Conservation (phyloP, 2,113 vertebrate species). For the Entelurus aequoreus region DNA sequence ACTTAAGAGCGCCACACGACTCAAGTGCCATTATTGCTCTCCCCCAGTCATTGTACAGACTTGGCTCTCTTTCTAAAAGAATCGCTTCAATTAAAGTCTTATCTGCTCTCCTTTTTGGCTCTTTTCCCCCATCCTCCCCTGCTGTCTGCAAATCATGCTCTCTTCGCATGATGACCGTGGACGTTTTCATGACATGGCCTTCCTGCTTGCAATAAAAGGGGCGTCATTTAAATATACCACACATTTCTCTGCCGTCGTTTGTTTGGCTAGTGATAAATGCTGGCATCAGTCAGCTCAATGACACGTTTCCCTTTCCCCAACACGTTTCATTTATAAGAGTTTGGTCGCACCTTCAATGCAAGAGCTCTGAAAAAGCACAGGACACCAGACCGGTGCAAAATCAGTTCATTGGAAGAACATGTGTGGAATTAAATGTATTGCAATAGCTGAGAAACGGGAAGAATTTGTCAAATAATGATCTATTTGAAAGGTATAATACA, state of each 20-base stretch:
- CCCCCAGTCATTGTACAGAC: slow-evolving; percentile 29
- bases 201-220: slow-evolving; percentile 48
- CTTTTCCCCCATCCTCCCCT: slow-evolving; percentile 3
- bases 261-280: not conserved
- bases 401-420: too few relatives aligned
- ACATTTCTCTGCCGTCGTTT: not conserved
- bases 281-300: too few relatives aligned
- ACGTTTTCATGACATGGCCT: slow-evolving; percentile 25
- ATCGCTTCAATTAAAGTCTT: slow-evolving; percentile 30
- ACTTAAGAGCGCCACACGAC: not conserved
- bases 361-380: too few relatives aligned
- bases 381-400: too few relatives aligned
- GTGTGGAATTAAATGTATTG: too few relatives aligned
- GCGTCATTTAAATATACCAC: slow-evolving; percentile 26
- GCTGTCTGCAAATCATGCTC: slow-evolving; percentile 22
- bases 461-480: too few relatives aligned
- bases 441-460: too few relatives aligned
- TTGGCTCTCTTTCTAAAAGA: slow-evolving; percentile 22
- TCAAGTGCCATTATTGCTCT: slow-evolving; percentile 31
- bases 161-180: slow-evolving; percentile 10
- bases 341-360: too few relatives aligned
- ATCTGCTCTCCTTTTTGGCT: slow-evolving; percentile 8
- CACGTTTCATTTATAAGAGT: not conserved
- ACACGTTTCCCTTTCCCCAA: too few relatives aligned
- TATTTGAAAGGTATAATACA: too few relatives aligned